Base-by-base conservation (phyloP, 2,888 invertebrate species). In the Lamproptera curius region DNA sequence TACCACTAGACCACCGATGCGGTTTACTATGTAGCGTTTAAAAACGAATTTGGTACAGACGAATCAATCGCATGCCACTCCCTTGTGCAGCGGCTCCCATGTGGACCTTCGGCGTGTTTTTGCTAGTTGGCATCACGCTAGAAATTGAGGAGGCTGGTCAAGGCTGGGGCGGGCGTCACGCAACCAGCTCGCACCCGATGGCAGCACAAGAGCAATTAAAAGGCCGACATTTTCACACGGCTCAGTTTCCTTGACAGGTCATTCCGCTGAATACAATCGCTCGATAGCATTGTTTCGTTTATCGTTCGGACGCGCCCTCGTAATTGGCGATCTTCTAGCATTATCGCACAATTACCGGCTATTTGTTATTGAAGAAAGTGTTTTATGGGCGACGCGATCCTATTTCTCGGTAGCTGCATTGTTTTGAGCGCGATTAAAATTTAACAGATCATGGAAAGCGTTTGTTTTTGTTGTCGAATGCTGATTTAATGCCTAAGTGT, bases 121-220 rank as follows among this genome's bases (percentile, higher is more conserved):
- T 44, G 46, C 49, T 23, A 31, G 37, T n/a, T 42, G 35, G 52
- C n/a, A 54, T 57, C 62, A 62, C 62, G 62, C 62, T 44, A 46
- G 50, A 41, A 46, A 48, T 53, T 50, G 51, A 20, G 20, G 46
- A 40, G n/a, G 28, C 53, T 49, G 58, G 58, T 56, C 61, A 61
- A 59, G 63, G 62, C 52, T 42, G 44, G 41, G 31, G 14, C 11
- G 13, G 37, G 37, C 51, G 53, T 45, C 62, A 60, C 61, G 59
- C 59, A 42, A 57, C 35, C 50, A 49, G 42, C 46, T 38, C 39
- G 42, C 36, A 49, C 46, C 46, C 52, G 48, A 45, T 20, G 36
- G 8, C 20, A 16, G 15, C 34, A 16, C 34, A 46, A 48, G 45
- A 42, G 42, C 45, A 42, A 49, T 45, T 42, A 51, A 48, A 48